Percentiles rank a stretch among this genome's conserved stretches.
phyloP scores from a whole-genome alignment of 2,113 vertebrate genomes.

The Pomatostomus ruficeps region DNA sequence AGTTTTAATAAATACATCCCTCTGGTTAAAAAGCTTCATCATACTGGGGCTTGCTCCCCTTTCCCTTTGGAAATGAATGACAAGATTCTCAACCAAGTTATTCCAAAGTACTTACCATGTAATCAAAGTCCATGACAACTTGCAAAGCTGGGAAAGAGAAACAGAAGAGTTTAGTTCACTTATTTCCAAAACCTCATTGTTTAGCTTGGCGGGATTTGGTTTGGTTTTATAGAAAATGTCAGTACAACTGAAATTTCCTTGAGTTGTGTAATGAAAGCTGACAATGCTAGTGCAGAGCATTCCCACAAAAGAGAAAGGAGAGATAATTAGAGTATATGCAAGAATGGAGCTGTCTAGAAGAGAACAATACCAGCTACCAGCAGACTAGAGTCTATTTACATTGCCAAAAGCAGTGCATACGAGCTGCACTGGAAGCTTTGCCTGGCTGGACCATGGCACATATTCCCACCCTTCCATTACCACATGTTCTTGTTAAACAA shows the following conservation, averaged over 20 bases:
- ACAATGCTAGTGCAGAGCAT: background rate
- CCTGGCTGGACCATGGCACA: background rate
- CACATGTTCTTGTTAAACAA: background rate
- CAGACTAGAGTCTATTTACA: background rate
- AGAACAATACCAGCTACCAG: background rate
- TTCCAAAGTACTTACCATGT: background rate
- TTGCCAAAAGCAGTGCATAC: background rate
- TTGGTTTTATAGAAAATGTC: background rate
- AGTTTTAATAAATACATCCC: background rate
- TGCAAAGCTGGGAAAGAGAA: background rate
- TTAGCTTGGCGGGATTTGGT: background rate
- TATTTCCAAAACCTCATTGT: background rate
- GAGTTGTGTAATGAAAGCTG: background rate
- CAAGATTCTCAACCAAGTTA: background rate
- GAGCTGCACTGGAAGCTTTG: background rate
- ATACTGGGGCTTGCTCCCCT: background rate
- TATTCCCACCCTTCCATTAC: accelerated
- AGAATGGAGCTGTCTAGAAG: background rate
- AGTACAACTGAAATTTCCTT: background rate
- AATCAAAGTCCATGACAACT: background rate
- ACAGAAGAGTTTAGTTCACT: background rate
- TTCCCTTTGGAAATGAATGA: background rate
- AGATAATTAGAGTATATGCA: background rate
- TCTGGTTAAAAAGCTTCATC: background rate
- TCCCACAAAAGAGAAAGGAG: background rate